Evolutionary conservation across 1,140 invertebrate genomes (phyloP), one percentile per base, ranked within the genome.

Genomic region (Euura saliciscinereae): DNA sequence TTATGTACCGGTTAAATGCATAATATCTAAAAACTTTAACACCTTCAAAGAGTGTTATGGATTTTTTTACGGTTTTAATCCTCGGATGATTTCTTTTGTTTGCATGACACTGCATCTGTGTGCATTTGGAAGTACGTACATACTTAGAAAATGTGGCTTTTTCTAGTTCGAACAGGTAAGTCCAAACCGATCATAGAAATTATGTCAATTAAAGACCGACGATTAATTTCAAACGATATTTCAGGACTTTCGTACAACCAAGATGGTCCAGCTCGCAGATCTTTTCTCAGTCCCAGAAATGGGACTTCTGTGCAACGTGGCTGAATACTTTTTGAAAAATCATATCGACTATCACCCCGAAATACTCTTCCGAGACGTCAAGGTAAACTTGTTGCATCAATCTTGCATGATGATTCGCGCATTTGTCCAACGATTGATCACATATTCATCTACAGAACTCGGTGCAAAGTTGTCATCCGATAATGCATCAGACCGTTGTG

Each of bases 261-360:
- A 95, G 87, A 98, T 99, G 97, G 92, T 97, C 28, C 97, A 99
- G 84, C 86, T 99, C 74, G 96, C 97, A 13, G 98, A 99, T 89
- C 85, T 99, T n/a, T 99, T 99, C 87, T 98, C 97, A 2, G 93
- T 99, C 51, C 98, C 98, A 13, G 97, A 99, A 91, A 98, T 99
- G 92, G 93, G 94, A 76, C 88, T 99, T 44, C 85, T 99, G 3
- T 96, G 96, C 77, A 97, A 98, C 88, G 94, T 98, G 0, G 94
- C 96, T 4, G 96, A 99, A 86, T 98, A 95, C 89, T 98, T 99
- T 83, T 91, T 95, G 71, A 90, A 91, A 65, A 95, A 98, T 84
- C 92, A 94, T 75, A 97, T 99, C 73, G 94, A 96, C 79, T 99
- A 96, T 86, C 95, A 98, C 87, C 97, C 98, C 1, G 96, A 98